These are phyloP conservation scores for Actinernus sp. DNA, from an alignment of 92 coral and sea anemone genomes.

Conservation along the genomic window DNA sequence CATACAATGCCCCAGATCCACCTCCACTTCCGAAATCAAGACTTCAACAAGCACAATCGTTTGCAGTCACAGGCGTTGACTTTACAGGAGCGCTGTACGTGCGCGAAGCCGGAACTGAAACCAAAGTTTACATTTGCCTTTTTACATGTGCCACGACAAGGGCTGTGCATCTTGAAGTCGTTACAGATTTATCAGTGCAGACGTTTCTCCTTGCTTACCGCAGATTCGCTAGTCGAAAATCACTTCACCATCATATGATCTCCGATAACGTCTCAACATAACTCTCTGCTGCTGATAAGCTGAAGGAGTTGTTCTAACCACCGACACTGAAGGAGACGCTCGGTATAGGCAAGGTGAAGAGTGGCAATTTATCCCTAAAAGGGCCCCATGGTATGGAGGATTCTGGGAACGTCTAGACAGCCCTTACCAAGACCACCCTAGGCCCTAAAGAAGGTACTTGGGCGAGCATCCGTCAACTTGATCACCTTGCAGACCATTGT, in stretches of 20 bases:
- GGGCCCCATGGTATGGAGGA: too few species aligned
- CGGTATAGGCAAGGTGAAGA: too few species aligned
- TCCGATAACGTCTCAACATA: slow-evolving; percentile 47
- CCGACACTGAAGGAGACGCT: too few species aligned
- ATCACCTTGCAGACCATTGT: too few species aligned
- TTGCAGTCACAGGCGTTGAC: slow-evolving; percentile 57
- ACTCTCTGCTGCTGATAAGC: too few species aligned
- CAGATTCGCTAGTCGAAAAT: slow-evolving; percentile 15
- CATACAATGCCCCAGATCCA: slow-evolving; percentile 25
- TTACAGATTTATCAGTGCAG: not conserved
- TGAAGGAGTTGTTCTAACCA: too few species aligned
- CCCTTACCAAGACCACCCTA: too few species aligned
- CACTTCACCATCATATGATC: slow-evolving; percentile 8
- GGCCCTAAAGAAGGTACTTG: too few species aligned
- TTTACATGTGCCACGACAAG: slow-evolving; percentile 33
- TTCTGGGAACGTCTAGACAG: too few species aligned
- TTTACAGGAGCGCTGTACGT: slow-evolving; percentile 56
- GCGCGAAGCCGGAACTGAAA: not conserved
- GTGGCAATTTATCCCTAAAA: too few species aligned
- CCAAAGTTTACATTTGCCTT: slow-evolving; percentile 41
- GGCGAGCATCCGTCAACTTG: too few species aligned
- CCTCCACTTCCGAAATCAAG: slow-evolving; percentile 25
- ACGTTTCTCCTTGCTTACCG: slow-evolving; percentile 22
- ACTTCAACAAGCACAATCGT: slow-evolving; percentile 22
- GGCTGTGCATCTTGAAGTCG: slow-evolving; percentile 28